These are phyloP conservation scores for Gouania willdenowi DNA, from an alignment of 2,797 vertebrate genomes.

Conservation along the genomic window DNA sequence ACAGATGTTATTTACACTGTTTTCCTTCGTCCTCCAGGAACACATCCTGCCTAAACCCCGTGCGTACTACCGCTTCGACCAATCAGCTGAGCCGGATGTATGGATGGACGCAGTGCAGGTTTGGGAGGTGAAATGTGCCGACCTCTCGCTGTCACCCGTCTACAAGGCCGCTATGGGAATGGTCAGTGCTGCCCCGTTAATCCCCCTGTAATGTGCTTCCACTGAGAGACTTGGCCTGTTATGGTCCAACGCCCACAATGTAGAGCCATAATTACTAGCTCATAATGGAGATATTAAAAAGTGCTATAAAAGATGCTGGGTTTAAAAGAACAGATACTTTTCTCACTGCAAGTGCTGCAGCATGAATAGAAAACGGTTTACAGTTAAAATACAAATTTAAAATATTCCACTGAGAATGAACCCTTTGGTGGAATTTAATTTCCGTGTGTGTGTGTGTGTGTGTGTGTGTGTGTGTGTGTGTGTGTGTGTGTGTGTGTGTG, in stretches of 20 bases:
- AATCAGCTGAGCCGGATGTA: constrained; percentile 79
- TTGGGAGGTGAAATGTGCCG: constrained; percentile 92
- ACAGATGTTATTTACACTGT: no score
- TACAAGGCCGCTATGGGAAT: constrained; percentile 87
- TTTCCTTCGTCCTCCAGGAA: constrained; percentile 62
- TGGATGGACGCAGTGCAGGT: constrained; percentile 87
- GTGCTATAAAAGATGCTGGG: constrained; percentile 32
- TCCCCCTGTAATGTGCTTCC: neutral
- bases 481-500: no score
- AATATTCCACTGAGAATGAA: no score
- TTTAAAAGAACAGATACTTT: constrained; percentile 42
- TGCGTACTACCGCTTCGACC: constrained; percentile 82
- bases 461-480: no score
- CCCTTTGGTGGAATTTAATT: no score
- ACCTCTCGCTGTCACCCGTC: constrained; percentile 87
- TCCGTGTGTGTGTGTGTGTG: no score
- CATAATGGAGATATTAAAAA: constrained; percentile 49
- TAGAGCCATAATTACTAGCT: constrained; percentile 37
- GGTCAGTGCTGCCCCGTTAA: constrained; percentile 74
- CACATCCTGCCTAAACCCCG: constrained; percentile 79
- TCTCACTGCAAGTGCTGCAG: neutral
- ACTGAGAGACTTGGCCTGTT: constrained; percentile 19
- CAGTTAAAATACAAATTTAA: no score
- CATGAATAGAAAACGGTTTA: neutral
- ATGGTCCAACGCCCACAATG: constrained; percentile 16